Evolutionary conservation across 2,888 invertebrate genomes (phyloP), one percentile per base, ranked within the genome.

Genomic region (Agriopis aurantiaria): DNA sequence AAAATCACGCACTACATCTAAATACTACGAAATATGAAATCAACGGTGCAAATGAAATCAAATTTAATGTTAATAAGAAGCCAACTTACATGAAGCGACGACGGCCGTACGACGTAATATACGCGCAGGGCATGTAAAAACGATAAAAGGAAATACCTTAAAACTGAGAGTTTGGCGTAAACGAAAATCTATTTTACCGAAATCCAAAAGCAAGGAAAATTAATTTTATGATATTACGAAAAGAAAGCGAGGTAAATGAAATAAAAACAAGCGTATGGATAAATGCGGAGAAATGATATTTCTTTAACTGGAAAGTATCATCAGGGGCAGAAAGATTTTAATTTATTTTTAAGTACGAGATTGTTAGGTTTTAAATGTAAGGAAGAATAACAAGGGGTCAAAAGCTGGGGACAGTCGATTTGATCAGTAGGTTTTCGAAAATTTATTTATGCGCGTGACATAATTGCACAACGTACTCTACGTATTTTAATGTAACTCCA

Each of bases 31-130:
- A 77, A 78, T 86, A 87, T 74, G 68, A 86, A 86, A 81, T 77
- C 74, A 88, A 85, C 78, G 82, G 93, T 92, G 92, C 91, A 90
- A 91, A 91, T 80, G 66, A 90, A 89, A 88, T 80, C 77, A 89
- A 85, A 81, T 73, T 80, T 82, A 84, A 81, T 75, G 75, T 76
- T 71, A 74, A 68, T 76, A 71, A 75, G 75, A 87, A 91, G 89
- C 91, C 81, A 86, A 94, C 94, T 94, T 94, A 94, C 94, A 92
- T 90, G 88, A 91, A 93, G 91, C 91, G 81, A 87, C 91, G 88
- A 85, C 91, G 87, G 87, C 88, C 83, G 89, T 85, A 84, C 86
- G 88, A 89, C 89, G 90, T 87, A 81, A 84, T 85, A 84, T 73
- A 87, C 86, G 88, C 88, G 91, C 83, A 84, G 88, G 55, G 90